Conservation (phyloP, 2,113 vertebrate species). For the Noctilio leporinus region DNA sequence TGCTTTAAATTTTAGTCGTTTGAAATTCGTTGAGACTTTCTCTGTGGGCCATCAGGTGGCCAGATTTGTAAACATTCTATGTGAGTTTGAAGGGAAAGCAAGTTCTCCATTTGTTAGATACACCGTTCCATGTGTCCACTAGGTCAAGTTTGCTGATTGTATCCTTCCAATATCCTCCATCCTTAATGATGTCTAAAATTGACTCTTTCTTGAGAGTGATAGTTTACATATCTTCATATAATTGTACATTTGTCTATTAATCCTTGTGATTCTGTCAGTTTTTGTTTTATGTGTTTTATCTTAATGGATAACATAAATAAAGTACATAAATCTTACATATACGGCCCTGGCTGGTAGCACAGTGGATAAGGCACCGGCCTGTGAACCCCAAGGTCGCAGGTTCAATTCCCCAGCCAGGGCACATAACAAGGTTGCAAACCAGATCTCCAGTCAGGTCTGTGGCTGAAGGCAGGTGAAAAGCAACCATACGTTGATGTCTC, state of each 20-base stretch:
- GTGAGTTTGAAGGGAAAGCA: not conserved
- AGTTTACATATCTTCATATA: not conserved
- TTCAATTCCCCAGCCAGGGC: too few relatives aligned
- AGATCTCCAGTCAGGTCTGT: too few relatives aligned
- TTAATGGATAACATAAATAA: not conserved
- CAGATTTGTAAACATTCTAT: not conserved
- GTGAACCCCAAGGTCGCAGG: too few relatives aligned
- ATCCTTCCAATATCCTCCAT: not conserved
- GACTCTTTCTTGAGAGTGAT: not conserved
- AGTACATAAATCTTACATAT: not conserved
- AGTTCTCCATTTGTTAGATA: not conserved
- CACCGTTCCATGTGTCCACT: not conserved
- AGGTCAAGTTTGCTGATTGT: not conserved
- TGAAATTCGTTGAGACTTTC: not conserved
- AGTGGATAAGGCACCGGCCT: too few relatives aligned
- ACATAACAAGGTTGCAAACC: too few relatives aligned
- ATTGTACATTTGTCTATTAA: not conserved
- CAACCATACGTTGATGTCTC: too few relatives aligned
- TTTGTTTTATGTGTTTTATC: not conserved
- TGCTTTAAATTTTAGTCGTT: not conserved
- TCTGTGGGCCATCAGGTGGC: not conserved
- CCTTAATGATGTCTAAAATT: not conserved
- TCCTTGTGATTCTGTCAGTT: not conserved
- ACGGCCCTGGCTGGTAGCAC: too few relatives aligned
- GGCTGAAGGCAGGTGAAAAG: too few relatives aligned